A percentile compares a stretch with the other conserved stretches of the same genome.
Evolutionary conservation across 2,888 invertebrate genomes (phyloP).

Genomic region (Plagodis dolabraria): DNA sequence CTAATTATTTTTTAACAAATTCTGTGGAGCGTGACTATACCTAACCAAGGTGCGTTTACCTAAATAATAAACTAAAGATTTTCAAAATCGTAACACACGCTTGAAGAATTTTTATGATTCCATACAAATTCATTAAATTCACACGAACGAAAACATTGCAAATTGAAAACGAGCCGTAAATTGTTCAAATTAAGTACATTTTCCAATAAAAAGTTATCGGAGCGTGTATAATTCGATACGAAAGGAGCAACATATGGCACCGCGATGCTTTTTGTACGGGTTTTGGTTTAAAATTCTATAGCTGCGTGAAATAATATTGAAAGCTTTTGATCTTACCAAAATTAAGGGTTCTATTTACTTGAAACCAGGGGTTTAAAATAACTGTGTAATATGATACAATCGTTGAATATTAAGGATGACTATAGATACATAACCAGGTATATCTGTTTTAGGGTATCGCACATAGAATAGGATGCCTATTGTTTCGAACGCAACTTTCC

Average conservation of each 20-base stretch:
- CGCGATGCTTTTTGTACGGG: conserved; percentile 57
- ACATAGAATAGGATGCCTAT: too few species aligned
- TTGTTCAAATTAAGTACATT: conserved; percentile 26
- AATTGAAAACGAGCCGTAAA: conserved; percentile 32
- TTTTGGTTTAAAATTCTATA: conserved; percentile 35
- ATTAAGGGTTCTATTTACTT: conserved; percentile 2
- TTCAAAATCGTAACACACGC: conserved; percentile 24
- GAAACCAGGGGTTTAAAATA: background rate
- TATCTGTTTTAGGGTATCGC: too few species aligned
- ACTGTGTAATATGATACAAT: background rate
- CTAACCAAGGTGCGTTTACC: too few species aligned
- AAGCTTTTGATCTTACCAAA: conserved; percentile 12
- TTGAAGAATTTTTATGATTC: conserved; percentile 30
- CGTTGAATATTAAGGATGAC: background rate
- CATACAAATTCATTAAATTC: conserved; percentile 37
- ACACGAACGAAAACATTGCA: conserved; percentile 16
- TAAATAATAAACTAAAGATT: background rate
- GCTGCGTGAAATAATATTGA: conserved; percentile 15
- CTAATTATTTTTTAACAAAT: too few species aligned
- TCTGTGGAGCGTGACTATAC: too few species aligned
- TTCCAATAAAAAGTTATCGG: conserved; percentile 34
- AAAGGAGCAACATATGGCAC: conserved; percentile 60
- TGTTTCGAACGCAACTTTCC: too few species aligned
- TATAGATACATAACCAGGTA: too few species aligned
- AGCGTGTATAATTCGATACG: conserved; percentile 58